These are phyloP conservation scores for Panurus biarmicus DNA, from an alignment of 2,113 vertebrate species.

Conservation along the genomic window DNA sequence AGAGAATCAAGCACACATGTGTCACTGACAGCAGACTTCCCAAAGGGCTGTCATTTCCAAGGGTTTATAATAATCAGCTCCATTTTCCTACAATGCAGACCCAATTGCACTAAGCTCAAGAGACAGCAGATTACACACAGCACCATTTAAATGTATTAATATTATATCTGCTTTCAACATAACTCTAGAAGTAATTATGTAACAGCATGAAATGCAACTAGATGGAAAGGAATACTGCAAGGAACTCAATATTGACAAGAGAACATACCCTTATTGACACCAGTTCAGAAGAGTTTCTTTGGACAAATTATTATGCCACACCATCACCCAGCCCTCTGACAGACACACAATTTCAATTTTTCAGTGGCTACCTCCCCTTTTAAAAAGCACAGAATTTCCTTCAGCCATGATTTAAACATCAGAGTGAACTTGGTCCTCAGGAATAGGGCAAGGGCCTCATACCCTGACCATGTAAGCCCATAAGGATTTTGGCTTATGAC, in stretches of 20 bases:
- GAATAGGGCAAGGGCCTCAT: not conserved
- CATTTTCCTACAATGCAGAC: not conserved
- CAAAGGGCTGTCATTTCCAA: not conserved
- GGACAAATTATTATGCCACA: not conserved
- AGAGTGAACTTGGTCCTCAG: not conserved
- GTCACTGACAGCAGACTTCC: not conserved
- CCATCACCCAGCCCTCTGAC: not conserved
- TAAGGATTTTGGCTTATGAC: not conserved
- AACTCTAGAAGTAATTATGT: not conserved
- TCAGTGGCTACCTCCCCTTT: not conserved
- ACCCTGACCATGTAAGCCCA: not conserved
- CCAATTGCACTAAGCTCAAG: not conserved
- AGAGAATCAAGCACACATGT: not conserved
- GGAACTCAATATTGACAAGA: not conserved
- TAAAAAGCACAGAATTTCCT: not conserved
- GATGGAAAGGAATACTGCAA: not conserved
- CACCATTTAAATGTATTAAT: not conserved
- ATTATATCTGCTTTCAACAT: not conserved
- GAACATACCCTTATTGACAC: not conserved
- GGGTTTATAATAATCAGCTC: slow-evolving; percentile 6
- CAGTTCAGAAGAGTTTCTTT: not conserved
- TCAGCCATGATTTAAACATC: not conserved
- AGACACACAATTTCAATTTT: not conserved
- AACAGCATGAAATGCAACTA: not conserved
- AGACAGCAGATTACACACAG: not conserved